Conservation (phyloP, 2,797 vertebrate species). For the Periparus ater region DNA sequence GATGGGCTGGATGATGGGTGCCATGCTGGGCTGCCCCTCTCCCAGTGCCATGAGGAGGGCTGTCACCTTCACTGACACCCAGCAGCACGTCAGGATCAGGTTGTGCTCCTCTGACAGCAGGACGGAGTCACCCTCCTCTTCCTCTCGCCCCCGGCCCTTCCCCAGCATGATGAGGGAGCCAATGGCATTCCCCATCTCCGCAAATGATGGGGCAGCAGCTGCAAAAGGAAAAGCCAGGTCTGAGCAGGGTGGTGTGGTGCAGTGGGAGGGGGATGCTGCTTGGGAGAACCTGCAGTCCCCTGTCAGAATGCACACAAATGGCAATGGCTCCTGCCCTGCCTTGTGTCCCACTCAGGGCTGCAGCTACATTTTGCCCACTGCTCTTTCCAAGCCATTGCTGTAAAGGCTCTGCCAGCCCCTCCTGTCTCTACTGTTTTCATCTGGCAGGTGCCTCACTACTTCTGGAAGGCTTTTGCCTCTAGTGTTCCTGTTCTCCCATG, state of each 20-base stretch:
- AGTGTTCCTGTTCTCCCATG: background rate
- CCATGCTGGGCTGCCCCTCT: fast-evolving
- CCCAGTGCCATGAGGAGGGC: background rate
- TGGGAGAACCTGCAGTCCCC: background rate
- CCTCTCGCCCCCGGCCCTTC: constrained; percentile 40
- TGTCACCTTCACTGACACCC: constrained; percentile 90
- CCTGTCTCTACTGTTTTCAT: background rate
- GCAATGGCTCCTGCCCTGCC: background rate
- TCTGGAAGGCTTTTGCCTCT: background rate
- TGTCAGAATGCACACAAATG: background rate
- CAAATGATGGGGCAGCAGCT: constrained; percentile 87
- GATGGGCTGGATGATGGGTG: background rate
- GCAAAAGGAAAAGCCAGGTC: background rate
- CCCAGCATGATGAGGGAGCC: constrained; percentile 80
- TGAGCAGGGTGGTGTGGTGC: background rate
- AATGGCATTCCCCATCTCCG: constrained; percentile 91
- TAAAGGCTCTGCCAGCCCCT: background rate
- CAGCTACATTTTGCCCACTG: background rate
- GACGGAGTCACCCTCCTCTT: constrained; percentile 76
- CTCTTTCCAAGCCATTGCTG: background rate
- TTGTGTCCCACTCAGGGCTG: fast-evolving
- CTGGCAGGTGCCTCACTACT: background rate
- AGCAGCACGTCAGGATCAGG: constrained; percentile 91
- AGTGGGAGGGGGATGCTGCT: background rate
- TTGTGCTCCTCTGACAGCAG: constrained; percentile 89